phyloP scores from a whole-genome alignment of 2,797 vertebrate species.

The Artibeus jamaicensis region DNA sequence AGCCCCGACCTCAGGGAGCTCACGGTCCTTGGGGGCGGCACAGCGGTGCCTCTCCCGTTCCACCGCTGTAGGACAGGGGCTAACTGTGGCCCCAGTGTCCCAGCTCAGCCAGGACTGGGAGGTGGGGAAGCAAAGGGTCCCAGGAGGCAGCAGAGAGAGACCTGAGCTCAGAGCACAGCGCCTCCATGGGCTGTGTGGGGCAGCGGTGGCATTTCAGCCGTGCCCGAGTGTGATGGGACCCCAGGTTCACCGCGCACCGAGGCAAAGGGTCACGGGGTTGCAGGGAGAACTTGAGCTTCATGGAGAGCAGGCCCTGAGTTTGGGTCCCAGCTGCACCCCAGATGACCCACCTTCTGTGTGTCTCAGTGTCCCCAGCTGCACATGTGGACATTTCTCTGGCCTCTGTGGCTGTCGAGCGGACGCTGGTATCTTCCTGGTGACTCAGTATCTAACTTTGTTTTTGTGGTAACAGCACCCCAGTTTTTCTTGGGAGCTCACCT shows the following conservation, averaged over 20 bases:
- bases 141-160: background rate
- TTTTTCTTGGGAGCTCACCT: background rate
- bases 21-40: background rate
- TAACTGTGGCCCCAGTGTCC: too few relatives aligned
- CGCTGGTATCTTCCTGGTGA: background rate
- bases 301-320: background rate
- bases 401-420: background rate
- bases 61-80: background rate
- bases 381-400: background rate
- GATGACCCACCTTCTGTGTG: background rate
- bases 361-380: background rate
- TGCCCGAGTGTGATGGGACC: background rate
- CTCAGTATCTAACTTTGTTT: background rate
- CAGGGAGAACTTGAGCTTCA: background rate
- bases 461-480: background rate
- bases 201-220: too few relatives aligned
- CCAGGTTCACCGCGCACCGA: too few relatives aligned
- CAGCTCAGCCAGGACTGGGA: background rate
- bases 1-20: background rate
- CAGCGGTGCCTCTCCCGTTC: background rate
- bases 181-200: background rate
- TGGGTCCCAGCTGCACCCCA: background rate
- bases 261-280: background rate
- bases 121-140: too few relatives aligned
- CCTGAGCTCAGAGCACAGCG: too few relatives aligned